Conservation (phyloP, 2,113 vertebrate species). For the Daubentonia madagascariensis region DNA sequence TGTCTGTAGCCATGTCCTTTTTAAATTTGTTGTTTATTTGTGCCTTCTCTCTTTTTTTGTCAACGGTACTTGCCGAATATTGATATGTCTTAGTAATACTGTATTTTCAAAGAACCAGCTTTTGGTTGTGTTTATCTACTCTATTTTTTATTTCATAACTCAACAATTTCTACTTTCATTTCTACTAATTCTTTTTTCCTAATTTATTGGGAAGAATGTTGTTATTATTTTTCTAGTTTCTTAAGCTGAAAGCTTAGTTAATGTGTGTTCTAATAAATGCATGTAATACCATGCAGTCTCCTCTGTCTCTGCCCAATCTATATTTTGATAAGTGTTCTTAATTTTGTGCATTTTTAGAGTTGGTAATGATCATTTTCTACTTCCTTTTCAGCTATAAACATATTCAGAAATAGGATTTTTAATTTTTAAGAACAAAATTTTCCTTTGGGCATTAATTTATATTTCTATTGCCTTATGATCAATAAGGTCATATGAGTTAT, state of each 20-base stretch:
- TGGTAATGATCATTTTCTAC: neutral
- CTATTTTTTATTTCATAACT: neutral
- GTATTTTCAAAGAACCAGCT: slow-evolving; percentile 5
- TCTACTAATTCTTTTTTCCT: neutral
- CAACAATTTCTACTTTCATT: neutral
- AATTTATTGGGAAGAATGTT: neutral
- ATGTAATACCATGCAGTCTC: neutral
- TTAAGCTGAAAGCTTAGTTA: neutral
- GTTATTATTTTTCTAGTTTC: neutral
- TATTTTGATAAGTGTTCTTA: neutral
- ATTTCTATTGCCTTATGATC: neutral
- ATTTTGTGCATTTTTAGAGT: neutral
- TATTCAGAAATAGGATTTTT: neutral
- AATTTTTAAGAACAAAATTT: neutral
- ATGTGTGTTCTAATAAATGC: neutral
- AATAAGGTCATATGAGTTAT: neutral
- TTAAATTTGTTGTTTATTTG: neutral
- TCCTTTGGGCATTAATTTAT: neutral
- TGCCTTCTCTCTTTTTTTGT: neutral
- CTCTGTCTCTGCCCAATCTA: neutral
- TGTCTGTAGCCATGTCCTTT: neutral
- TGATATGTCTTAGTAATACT: neutral
- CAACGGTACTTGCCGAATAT: neutral
- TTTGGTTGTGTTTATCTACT: neutral
- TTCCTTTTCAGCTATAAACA: neutral